Conservation (phyloP, 2,113 vertebrate genomes). For the Spheniscus mendiculus region DNA sequence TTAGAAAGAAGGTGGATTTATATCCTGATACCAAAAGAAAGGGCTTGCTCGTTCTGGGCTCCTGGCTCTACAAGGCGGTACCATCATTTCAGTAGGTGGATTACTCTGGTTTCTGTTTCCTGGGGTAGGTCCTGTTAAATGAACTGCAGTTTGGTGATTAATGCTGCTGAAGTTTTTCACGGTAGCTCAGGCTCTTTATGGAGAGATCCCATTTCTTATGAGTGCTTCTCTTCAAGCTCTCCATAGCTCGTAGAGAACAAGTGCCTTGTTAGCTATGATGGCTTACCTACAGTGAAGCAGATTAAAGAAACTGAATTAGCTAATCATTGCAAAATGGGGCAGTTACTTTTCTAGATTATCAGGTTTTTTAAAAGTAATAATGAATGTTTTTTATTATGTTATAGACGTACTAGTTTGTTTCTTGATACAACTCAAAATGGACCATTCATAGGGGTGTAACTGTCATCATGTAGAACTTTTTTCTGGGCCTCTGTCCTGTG, state of each 20-base stretch:
- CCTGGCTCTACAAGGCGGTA: neutral
- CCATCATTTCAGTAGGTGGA: rapidly evolving
- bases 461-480: neutral
- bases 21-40: neutral
- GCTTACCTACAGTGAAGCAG: neutral
- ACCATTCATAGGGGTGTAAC: neutral
- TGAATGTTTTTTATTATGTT: neutral
- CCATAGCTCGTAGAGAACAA: neutral
- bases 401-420: neutral
- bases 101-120: neutral
- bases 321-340: too few species aligned
- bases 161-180: neutral
- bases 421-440: neutral
- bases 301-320: neutral
- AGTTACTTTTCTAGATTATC: neutral
- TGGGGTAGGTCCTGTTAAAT: neutral
- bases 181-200: neutral
- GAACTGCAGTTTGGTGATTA: neutral
- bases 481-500: too few species aligned
- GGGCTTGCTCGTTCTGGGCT: neutral
- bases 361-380: neutral
- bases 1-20: neutral
- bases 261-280: neutral
- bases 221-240: neutral
- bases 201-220: neutral